These are phyloP conservation scores for Aphelocoma californica DNA, from an alignment of 2,797 vertebrate species.

Conservation along the genomic window DNA sequence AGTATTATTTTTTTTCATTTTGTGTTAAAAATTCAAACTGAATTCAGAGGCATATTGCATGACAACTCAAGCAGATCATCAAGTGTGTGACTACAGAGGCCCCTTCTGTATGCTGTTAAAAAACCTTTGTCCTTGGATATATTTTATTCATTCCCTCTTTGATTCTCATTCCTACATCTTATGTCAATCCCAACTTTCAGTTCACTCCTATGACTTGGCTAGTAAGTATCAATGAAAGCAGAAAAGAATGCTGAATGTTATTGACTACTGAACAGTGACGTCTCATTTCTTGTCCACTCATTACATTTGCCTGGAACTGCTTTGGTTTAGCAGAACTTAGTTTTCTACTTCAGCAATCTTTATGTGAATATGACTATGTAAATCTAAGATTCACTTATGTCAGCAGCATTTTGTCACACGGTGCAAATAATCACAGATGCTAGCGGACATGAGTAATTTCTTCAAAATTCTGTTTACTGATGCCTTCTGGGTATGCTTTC, in stretches of 20 bases:
- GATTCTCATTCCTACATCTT: neutral
- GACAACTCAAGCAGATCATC: neutral
- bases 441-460: neutral
- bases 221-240: neutral
- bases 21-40: neutral
- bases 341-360: neutral
- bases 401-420: neutral
- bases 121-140: neutral
- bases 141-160: neutral
- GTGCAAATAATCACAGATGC: neutral
- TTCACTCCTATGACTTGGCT: neutral
- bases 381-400: neutral
- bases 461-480: neutral
- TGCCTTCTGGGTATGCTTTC: neutral
- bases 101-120: neutral
- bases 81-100: neutral
- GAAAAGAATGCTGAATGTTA: neutral
- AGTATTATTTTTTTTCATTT: neutral
- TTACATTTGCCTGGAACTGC: neutral
- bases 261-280: neutral
- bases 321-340: neutral
- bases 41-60: neutral
- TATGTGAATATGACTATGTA: neutral
- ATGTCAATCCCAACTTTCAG: neutral
- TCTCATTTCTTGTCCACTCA: neutral